phyloP scores from a whole-genome alignment of 2,888 invertebrate genomes.

The Dryobotodes eremita region DNA sequence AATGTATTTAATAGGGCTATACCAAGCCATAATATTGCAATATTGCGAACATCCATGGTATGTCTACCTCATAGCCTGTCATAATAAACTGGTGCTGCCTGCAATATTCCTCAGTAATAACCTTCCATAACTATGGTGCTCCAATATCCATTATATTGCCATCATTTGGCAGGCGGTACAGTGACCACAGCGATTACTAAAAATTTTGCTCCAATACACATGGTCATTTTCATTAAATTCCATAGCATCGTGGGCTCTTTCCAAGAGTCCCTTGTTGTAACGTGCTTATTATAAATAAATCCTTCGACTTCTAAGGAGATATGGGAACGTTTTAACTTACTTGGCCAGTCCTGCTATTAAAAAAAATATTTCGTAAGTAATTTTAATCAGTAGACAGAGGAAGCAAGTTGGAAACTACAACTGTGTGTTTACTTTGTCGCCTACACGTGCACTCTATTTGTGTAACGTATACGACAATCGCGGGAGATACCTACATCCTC shows the following conservation, averaged over 20 bases:
- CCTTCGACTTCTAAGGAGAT: no score
- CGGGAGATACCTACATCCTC: neutral
- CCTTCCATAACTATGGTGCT: no score
- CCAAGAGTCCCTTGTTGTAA: no score
- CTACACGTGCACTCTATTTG: conserved; percentile 11
- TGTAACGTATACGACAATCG: neutral
- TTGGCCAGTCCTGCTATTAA: no score
- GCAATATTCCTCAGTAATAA: neutral
- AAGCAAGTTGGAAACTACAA: neutral
- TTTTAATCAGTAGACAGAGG: neutral
- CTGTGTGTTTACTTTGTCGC: neutral
- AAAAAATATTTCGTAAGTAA: neutral
- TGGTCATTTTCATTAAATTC: neutral
- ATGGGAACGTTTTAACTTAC: no score
- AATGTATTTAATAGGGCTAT: conserved; percentile 21
- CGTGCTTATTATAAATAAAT: no score
- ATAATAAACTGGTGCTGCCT: conserved; percentile 5
- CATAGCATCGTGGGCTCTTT: no score
- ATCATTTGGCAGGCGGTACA: conserved; percentile 21
- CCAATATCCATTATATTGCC: neutral
- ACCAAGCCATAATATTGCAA: conserved; percentile 3
- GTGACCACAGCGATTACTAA: neutral
- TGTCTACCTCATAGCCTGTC: neutral
- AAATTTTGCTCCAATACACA: no score
- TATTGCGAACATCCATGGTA: neutral